Evolutionary conservation across 1,140 invertebrate species (phyloP).

Genomic region (Danaus plexippus): DNA sequence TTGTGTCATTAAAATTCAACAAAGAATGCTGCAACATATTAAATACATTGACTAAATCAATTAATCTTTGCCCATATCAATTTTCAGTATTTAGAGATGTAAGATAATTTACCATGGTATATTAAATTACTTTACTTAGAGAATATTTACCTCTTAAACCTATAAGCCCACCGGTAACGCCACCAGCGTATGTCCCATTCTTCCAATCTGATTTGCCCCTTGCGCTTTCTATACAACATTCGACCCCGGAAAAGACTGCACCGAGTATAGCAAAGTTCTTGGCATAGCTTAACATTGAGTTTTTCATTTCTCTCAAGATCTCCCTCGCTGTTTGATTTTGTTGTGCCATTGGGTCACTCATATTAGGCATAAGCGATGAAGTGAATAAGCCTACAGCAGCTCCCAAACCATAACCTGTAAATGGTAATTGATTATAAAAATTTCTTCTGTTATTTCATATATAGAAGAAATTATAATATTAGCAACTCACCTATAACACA

Average conservation of each 20-base stretch:
- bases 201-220: constrained; percentile 96
- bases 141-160: constrained; percentile 85
- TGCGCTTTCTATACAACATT: constrained; percentile 93
- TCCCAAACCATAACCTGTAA: constrained; percentile 92
- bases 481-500: constrained; percentile 86
- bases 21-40: constrained; percentile 3
- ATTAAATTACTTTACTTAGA: constrained; percentile 1
- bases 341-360: constrained; percentile 79
- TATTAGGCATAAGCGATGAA: constrained; percentile 93
- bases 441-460: too few relatives aligned
- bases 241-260: constrained; percentile 91
- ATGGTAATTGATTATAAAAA: constrained; percentile 5
- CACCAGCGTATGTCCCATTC: constrained; percentile 96
- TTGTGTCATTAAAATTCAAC: too few relatives aligned
- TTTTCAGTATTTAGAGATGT: too few relatives aligned
- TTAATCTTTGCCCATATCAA: too few relatives aligned
- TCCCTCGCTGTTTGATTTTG: constrained; percentile 88
- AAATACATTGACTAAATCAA: too few relatives aligned
- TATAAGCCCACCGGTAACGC: constrained; percentile 93
- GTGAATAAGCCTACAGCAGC: constrained; percentile 95
- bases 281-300: constrained; percentile 90
- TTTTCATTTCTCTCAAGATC: constrained; percentile 93
- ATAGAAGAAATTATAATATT: neutral
- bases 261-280: constrained; percentile 98
- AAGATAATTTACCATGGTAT: neutral